phyloP scores from a whole-genome alignment of 2,888 invertebrate species.

The Ametastegia equiseti region DNA sequence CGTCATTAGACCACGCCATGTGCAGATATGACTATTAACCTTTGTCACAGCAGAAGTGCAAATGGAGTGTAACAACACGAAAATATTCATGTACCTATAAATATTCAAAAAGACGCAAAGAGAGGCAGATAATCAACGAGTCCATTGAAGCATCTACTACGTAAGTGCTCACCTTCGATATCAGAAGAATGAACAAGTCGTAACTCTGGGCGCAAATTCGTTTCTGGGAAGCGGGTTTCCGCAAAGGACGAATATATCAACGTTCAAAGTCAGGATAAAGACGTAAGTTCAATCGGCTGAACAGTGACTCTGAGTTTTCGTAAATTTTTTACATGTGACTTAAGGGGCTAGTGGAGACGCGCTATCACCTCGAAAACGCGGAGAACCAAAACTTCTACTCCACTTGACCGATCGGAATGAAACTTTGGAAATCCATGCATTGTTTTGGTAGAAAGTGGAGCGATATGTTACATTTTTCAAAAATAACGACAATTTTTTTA shows the following conservation, averaged over 20 bases:
- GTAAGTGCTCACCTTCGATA: not conserved
- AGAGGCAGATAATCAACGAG: not conserved
- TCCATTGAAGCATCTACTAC: not conserved
- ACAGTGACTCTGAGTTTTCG: too few species aligned
- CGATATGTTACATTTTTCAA: too few species aligned
- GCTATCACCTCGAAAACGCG: too few species aligned
- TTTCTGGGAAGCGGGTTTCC: not conserved
- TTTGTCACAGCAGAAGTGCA: slow-evolving; percentile 18
- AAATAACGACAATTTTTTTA: too few species aligned
- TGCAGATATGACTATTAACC: slow-evolving; percentile 18
- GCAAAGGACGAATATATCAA: not conserved
- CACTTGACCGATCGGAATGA: too few species aligned
- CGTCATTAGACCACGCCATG: slow-evolving; percentile 27
- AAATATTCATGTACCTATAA: slow-evolving; percentile 4
- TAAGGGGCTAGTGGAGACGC: too few species aligned
- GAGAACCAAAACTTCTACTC: too few species aligned
- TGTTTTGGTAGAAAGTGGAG: too few species aligned
- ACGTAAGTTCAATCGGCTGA: not conserved
- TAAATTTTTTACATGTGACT: too few species aligned
- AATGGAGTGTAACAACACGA: not conserved
- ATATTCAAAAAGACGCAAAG: not conserved
- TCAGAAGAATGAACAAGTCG: not conserved
- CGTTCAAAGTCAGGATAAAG: not conserved
- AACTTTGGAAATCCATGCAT: too few species aligned
- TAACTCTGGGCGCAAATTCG: not conserved